Base-by-base conservation (phyloP, 2,888 invertebrate genomes). In the Invenusta paracnida region DNA sequence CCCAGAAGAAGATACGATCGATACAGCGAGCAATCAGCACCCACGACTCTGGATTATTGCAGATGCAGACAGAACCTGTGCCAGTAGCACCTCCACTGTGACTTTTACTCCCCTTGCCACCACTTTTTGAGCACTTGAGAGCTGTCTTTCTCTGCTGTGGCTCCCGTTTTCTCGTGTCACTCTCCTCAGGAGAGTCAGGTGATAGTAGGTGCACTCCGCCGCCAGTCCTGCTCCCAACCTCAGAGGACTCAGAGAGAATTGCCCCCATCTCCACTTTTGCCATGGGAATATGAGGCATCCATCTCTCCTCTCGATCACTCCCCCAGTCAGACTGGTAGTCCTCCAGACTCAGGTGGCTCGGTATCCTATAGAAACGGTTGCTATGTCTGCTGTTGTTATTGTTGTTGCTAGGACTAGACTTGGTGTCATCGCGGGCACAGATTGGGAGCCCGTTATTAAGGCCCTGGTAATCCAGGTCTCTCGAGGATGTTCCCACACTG, bases 1-100 rank as follows among this genome's bases (percentile, higher is more conserved):
- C 66, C 89, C 89, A 89, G 87, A 89, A 88, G 82, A 89, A 89
- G 67, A 88, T 82, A 11, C 88, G 87, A 79, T 89, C 89, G 31
- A 87, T 86, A 28, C 88, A 87, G 83, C 87, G 87, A 31, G 89
- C 88, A 13, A 88, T 87, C 67, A 88, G 83, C 27, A 86, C 67
- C 89, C 89, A 89, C 13, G 73, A 67, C 79, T 84, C 84, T 5
- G 84, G 84, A 79, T 81, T 27, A 5, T 48, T 81, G 82, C 84
- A 84, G 23, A 84, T 28, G 28, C 84, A 84, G 17, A 1, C 84
- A 88, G 88, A 11, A 86, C 87, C 66, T 89, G 87, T 23, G 83
- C n/a, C 2, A 83, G 13, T 5, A 2, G 25, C n/a, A 27, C 23
- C 73, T n/a, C n/a, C n/a, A n/a, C n/a, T n/a, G n/a, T n/a, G n/a